A percentile compares a stretch with the other conserved stretches of the same genome.
phyloP scores from a whole-genome alignment of 2,888 invertebrate species.

The Stenolophus ochropezus region DNA sequence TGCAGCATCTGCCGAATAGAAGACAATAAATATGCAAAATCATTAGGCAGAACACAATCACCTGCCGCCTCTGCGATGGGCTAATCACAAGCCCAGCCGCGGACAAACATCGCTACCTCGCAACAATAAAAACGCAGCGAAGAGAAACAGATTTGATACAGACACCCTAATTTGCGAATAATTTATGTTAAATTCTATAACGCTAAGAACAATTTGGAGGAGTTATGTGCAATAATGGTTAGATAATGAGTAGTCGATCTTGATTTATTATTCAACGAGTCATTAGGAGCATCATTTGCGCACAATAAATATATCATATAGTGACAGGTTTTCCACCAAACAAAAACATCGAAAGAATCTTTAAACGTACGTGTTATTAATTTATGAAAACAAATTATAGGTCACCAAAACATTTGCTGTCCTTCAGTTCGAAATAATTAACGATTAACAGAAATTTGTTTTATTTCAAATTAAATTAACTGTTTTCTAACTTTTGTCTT shows the following conservation, averaged over 20 bases:
- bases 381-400: no score
- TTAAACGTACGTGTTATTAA: no score
- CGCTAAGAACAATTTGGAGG: background rate
- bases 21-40: conserved; percentile 60
- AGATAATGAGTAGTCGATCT: conserved; percentile 1
- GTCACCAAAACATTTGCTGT: no score
- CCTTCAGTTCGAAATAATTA: no score
- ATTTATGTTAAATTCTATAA: conserved; percentile 14
- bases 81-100: conserved; percentile 47
- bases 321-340: no score
- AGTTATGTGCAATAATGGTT: conserved; percentile 30
- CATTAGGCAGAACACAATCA: conserved; percentile 54
- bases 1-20: conserved; percentile 53
- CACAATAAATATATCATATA: conserved; percentile 10
- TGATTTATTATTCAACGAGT: background rate
- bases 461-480: no score
- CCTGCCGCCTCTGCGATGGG: conserved; percentile 28
- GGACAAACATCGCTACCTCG: conserved; percentile 25
- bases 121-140: background rate
- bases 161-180: conserved; percentile 8
- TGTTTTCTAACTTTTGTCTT: no score
- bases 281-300: conserved; percentile 12
- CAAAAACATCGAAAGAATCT: no score
- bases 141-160: conserved; percentile 11
- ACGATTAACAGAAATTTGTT: no score